phyloP scores from a whole-genome alignment of 2,888 invertebrate species.

The Xanthorhoe spadicearia region DNA sequence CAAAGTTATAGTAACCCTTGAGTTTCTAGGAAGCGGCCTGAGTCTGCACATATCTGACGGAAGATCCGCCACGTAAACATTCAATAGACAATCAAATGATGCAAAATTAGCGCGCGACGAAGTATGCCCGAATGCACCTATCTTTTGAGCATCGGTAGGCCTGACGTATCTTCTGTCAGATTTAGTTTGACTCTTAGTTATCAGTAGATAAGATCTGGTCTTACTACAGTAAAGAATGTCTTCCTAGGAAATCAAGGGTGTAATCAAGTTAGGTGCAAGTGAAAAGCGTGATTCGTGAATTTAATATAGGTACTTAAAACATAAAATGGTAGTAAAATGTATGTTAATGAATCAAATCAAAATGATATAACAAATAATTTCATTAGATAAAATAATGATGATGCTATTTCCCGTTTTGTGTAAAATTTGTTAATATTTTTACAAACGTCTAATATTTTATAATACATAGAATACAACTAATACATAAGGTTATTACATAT shows the following conservation, averaged over 20 bases:
- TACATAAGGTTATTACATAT: neutral
- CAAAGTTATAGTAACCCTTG: neutral
- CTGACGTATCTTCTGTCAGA: too few relatives aligned
- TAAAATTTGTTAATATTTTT: neutral
- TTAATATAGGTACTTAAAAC: neutral
- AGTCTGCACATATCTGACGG: too few relatives aligned
- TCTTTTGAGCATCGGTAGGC: too few relatives aligned
- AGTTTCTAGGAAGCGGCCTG: neutral
- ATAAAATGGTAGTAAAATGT: neutral
- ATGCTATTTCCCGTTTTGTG: neutral
- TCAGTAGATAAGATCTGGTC: neutral
- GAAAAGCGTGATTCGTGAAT: slow-evolving; percentile 29
- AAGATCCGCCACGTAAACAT: too few relatives aligned
- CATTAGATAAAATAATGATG: neutral
- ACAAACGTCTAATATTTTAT: neutral
- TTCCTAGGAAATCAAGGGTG: neutral
- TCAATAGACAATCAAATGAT: too few relatives aligned
- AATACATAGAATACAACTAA: neutral
- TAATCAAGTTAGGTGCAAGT: slow-evolving; percentile 31
- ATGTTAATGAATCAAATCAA: neutral
- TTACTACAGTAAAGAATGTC: neutral
- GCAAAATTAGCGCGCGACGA: too few relatives aligned
- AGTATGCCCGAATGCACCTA: too few relatives aligned
- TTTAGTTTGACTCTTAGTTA: too few relatives aligned
- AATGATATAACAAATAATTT: neutral